Evolutionary conservation across 2,113 vertebrate genomes (phyloP).

Genomic region (Crotalus viridis): DNA sequence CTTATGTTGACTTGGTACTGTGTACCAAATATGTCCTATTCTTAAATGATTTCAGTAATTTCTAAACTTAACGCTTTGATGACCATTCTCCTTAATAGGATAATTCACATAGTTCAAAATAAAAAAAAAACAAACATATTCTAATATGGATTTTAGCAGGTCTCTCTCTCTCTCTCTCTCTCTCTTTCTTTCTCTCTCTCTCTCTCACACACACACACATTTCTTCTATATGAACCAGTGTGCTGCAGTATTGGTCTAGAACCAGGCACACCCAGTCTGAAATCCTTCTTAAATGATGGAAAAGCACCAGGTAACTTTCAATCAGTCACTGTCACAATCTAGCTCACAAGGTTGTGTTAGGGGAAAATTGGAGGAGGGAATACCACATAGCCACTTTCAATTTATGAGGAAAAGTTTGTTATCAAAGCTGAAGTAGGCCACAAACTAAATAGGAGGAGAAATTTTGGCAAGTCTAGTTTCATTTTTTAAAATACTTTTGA

Average conservation of each 20-base stretch:
- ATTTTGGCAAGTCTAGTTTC: conserved; percentile 41
- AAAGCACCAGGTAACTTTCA: background rate
- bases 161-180: too few relatives aligned
- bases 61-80: background rate
- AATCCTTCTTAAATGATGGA: background rate
- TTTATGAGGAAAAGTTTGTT: background rate
- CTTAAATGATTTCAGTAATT: background rate
- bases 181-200: too few relatives aligned
- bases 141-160: background rate
- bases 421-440: background rate
- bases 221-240: background rate
- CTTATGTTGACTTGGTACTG: background rate
- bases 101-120: background rate
- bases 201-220: too few relatives aligned
- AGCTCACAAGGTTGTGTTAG: background rate
- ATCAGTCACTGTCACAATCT: background rate
- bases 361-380: background rate
- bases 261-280: background rate
- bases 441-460: conserved; percentile 12
- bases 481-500: background rate
- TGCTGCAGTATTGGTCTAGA: background rate
- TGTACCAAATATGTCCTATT: background rate
- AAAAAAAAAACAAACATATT: background rate
- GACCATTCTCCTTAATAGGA: background rate
- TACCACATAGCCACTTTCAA: background rate